Base-by-base conservation (phyloP, 2,113 vertebrate species). In the Gallinago paraguaiae region DNA sequence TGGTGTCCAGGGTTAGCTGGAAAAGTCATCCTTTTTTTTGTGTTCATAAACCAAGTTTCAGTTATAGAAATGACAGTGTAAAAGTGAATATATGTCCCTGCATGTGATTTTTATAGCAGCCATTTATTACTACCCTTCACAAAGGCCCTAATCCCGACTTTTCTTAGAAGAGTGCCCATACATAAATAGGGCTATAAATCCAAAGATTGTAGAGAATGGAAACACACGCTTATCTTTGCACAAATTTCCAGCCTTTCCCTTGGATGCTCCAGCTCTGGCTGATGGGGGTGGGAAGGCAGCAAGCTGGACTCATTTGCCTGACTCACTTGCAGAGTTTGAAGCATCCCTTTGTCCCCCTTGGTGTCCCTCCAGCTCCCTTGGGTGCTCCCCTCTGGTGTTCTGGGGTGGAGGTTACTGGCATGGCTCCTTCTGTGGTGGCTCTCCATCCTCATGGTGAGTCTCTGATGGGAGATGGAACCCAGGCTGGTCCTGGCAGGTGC, bases 371-470 rank as follows among this genome's bases (percentile, higher is more conserved):
- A 2, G 8, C 13, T 9, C 59, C 53, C 27, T 37, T 0, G 1
- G 8, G 35, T 10, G 24, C 60, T 67, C 33, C 60, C 20, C 13
- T 59, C 37, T 10, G 2, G 2, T 5, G 19, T 19, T 24, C 11
- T 18, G 5, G 17, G 33, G 9, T 57, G 20, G 63, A 30, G 61
- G n/a, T 17, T 72, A 4, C 24, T 0, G 2, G 4, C 0, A 1
- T 10, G 28, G n/a, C 31, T 53, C 28, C 57, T 33, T n/a, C 37
- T 2, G 1, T 22, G 0, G 7, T 2, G 8, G 9, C 11, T 46
- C 37, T 57, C 54, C 4, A 1, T 18, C 2, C 9, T 23, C 2
- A 0, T 3, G 20, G 10, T 3, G 16, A n/a, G 4, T 17, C 4
- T 3, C 35, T 22, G 56, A 2, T 18, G 8, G 9, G 53, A 56